Conservation (phyloP, 2,888 invertebrate genomes). For the Spatulosminthurus flaviceps region DNA sequence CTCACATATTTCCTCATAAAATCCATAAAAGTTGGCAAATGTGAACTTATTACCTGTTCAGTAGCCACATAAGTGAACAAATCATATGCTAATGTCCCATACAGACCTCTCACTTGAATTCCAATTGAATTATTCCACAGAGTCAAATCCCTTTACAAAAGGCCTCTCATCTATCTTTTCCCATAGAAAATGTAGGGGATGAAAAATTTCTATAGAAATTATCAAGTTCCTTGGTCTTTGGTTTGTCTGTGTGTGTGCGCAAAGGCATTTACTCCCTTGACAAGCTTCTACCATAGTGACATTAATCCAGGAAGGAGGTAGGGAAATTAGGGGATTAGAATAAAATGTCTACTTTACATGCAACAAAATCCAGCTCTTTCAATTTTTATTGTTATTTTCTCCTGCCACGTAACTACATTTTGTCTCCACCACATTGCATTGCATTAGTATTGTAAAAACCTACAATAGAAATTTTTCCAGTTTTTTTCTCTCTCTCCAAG, state of each 20-base stretch:
- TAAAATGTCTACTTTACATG: not conserved
- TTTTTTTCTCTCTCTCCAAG: too few species aligned
- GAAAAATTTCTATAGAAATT: too few species aligned
- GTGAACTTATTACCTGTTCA: conserved; percentile 7
- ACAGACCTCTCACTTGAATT: not conserved
- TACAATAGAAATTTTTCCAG: too few species aligned
- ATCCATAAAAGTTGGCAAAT: not conserved
- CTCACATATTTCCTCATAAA: too few species aligned
- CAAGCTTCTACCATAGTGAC: not conserved
- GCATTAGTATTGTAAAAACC: too few species aligned
- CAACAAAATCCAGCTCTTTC: not conserved
- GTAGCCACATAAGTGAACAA: not conserved
- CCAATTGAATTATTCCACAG: not conserved
- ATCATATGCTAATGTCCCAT: not conserved
- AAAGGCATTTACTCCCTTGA: not conserved
- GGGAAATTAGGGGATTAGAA: conserved; percentile 7
- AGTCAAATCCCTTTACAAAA: too few species aligned
- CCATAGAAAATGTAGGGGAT: too few species aligned
- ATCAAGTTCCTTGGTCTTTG: too few species aligned
- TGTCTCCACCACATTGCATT: too few species aligned
- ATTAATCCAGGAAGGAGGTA: conserved; percentile 4
- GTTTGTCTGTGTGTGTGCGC: too few species aligned
- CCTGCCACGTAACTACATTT: too few species aligned
- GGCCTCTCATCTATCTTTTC: too few species aligned
- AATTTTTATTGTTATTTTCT: not conserved